Evolutionary conservation across 1,140 invertebrate species (phyloP), one percentile per base, ranked within the genome.

Genomic region (Lerema accius): DNA sequence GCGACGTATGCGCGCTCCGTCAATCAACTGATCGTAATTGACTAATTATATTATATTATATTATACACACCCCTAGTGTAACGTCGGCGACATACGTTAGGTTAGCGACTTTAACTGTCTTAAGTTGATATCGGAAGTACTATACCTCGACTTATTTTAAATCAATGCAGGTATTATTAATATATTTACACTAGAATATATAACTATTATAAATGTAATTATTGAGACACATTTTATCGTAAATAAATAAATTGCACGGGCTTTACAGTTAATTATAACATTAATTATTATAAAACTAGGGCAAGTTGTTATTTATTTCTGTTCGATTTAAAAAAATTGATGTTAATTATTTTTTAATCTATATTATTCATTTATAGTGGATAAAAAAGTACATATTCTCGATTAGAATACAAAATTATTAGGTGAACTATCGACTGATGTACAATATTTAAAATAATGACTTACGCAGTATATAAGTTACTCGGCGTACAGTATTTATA

Each of bases 241-340:
- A 83, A 87, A 82, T 32, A 32, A 32, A 83, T 88, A 79, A 89
- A 89, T 83, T 89, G 89, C 87, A 90, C 89, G 82, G 87, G 84
- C 85, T 87, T 86, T 88, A 91, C 88, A 89, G 76, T 91, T 91
- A 91, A 91, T 87, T 80, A 82, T 85, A 87, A 89, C 79, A 86
- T 88, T 85, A 88, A 85, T 85, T 87, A 89, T 86, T 86, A 86
- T 89, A 86, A 86, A 88, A 84, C 72, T 91, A 91, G 89, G 89
- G 78, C 85, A 88, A 92, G 89, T 90, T 90, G 89, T 92, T 92
- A 90, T 92, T 92, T 91, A 91, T 91, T 92, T 91, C 82, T 88
- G 87, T 92, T 89, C 90, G 84, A 86, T 88, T 85, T 84, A 86
- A 90, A 89, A 32, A 74, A 73, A 71, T 78, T 89, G 78, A 90